These are phyloP conservation scores for Lasioglossum villosulum DNA, from an alignment of 2,888 invertebrate species.

Conservation along the genomic window DNA sequence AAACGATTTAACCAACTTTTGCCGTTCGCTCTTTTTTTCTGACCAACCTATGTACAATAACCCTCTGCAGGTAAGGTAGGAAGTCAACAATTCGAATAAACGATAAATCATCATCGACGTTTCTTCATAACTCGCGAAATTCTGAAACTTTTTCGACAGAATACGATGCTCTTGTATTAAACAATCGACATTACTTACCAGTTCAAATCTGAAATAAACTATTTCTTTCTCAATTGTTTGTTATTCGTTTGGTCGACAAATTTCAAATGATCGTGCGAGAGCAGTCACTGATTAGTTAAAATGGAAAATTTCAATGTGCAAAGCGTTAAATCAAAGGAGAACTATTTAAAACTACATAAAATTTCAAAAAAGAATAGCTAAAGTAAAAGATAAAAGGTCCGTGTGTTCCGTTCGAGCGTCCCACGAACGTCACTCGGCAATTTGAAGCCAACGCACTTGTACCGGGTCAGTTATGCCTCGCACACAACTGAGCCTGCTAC, in stretches of 20 bases:
- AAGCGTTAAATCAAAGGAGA: no score
- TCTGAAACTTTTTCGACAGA: background rate
- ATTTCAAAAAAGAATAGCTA: background rate
- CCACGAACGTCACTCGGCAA: constrained; percentile 59
- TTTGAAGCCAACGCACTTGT: constrained; percentile 54
- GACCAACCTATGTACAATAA: background rate
- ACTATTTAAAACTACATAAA: background rate
- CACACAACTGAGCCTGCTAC: constrained; percentile 12
- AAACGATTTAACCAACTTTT: constrained; percentile 11
- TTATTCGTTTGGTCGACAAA: background rate
- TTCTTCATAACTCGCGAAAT: background rate
- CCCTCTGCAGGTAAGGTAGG: constrained; percentile 42
- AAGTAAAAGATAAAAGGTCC: constrained; percentile 35
- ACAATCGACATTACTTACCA: background rate
- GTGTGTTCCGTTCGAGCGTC: constrained; percentile 34
- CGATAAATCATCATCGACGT: background rate
- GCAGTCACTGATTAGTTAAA: background rate
- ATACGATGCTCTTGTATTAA: background rate
- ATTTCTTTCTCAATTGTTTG: background rate
- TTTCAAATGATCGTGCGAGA: background rate
- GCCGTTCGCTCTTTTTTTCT: background rate
- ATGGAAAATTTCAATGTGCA: background rate
- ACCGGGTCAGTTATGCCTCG: constrained; percentile 65
- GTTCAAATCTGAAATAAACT: background rate
- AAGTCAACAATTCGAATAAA: background rate